Base-by-base conservation (phyloP, 1,140 invertebrate genomes). In the Tetramorium alpestre region DNA sequence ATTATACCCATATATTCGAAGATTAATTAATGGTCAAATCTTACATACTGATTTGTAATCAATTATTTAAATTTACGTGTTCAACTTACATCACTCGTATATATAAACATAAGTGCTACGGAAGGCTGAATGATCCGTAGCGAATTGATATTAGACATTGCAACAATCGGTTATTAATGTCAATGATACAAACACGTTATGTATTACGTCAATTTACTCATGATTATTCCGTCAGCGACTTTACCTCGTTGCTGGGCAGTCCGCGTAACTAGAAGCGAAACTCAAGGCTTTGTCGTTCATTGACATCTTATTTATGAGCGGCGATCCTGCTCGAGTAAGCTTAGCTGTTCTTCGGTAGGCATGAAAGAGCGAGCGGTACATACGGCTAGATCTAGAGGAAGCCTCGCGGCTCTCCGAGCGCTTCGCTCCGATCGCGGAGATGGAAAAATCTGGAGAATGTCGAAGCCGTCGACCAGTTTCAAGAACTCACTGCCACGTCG, bases 391-490 rank as follows among this genome's bases (percentile, higher is more conserved):
- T 60, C 62, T 62, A 81, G 41, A 69, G 38, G 85, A 89, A 76
- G 56, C 70, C 22, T 82, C 87, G 73, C 58, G 38, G 77, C 89
- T 87, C 77, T 60, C 56, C 41, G 13, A 51, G 77, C n/a, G 25
- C 76, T 65, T 44, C 44, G 65, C 56, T 86, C 65, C 60, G 28
- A 47, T 65, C 62, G 75, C 47, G 60, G 87, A 87, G 91, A 89
- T 89, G 81, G 90, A 93, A 93, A 94, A 93, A 94, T 93, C 88
- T 64, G 13, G 89, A 86, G 93, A 94, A 94, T 93, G 93, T 93
- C 91, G 92, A 94, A 92, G 91, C 90, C 89, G 92, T 91, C 90
- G 92, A 92, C 92, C 90, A 91, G 91, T 93, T 92, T 88, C 89
- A 89, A 90, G 94, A 92, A 93, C 93, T 91, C 93, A 93, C 91